phyloP scores from a whole-genome alignment of 1,140 invertebrate genomes.

The Eufriesea mexicana region DNA sequence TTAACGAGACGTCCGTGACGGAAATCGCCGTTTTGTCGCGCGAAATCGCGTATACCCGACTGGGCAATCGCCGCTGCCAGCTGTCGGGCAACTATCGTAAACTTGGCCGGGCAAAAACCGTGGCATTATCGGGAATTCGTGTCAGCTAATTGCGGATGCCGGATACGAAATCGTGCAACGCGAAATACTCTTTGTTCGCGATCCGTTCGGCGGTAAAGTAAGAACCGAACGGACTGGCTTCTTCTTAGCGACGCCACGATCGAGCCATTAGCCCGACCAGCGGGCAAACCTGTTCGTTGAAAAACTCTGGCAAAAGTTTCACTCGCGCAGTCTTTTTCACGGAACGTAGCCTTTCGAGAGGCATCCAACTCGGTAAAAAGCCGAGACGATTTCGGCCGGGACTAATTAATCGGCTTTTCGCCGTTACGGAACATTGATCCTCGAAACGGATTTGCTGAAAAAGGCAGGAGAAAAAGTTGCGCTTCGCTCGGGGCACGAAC shows the following conservation, averaged over 20 bases:
- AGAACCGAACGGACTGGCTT: too few relatives aligned
- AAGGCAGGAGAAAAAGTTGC: background rate
- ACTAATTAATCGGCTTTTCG: constrained; percentile 13
- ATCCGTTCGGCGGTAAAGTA: too few relatives aligned
- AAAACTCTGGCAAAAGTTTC: background rate
- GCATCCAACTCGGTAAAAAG: background rate
- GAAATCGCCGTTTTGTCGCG: background rate
- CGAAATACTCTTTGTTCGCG: too few relatives aligned
- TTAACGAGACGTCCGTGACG: background rate
- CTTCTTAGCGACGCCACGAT: background rate
- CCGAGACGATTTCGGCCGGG: background rate
- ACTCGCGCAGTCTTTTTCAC: background rate
- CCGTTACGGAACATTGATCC: background rate
- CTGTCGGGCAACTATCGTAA: too few relatives aligned
- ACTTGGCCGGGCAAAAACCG: background rate
- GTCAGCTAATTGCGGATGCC: background rate
- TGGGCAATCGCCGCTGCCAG: too few relatives aligned
- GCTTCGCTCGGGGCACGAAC: background rate
- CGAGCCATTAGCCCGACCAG: background rate
- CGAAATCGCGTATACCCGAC: too few relatives aligned
- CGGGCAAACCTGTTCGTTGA: background rate
- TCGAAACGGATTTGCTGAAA: background rate
- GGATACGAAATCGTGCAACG: too few relatives aligned
- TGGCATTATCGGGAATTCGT: background rate
- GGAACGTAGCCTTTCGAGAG: background rate